Evolutionary conservation across 1,140 invertebrate species (phyloP), one percentile per base, ranked within the genome.

Genomic region (Vanessa atalanta): DNA sequence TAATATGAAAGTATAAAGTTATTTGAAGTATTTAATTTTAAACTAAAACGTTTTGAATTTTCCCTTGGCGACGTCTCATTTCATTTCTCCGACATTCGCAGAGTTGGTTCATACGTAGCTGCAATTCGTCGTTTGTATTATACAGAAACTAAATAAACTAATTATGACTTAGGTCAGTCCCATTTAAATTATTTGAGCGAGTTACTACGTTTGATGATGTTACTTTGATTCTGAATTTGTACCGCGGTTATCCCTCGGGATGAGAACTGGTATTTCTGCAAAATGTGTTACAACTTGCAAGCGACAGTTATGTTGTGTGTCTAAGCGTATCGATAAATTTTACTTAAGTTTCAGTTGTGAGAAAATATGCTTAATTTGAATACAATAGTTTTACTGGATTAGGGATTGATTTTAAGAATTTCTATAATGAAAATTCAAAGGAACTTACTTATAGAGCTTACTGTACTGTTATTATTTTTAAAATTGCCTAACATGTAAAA

Each of bases 201-300:
- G 65, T 68, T 73, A 61, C 37, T 64, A 31, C 66, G 43, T 61
- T 69, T 74, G 72, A 74, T 70, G 66, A 74, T 74, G 72, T 70
- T 70, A 74, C 72, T 74, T 74, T 74, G 66, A 73, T 73, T 73
- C 57, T 65, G 72, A 74, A 65, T 67, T 73, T 73, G 72, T 73
- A 69, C 50, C 63, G 66, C 47, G 72, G 55, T 69, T 53, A 60
- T 64, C 72, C 72, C 72, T 23, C 14, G 72, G 72, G 72, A 70
- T 48, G 57, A 48, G 20, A 64, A 53, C 60, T 60, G 37, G 47
- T 48, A 55, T 74, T 74, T 69, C 47, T 70, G 57, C 9, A 31
- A 67, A 67, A 63, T 69, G 50, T 65, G 20, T 72, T 60, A 69
- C 51, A 69, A 60, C 43, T 57, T 60, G 14, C 67, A 69, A 60